These are phyloP conservation scores for Nothoprocta perdicaria DNA, from an alignment of 2,113 vertebrate genomes.

Conservation along the genomic window DNA sequence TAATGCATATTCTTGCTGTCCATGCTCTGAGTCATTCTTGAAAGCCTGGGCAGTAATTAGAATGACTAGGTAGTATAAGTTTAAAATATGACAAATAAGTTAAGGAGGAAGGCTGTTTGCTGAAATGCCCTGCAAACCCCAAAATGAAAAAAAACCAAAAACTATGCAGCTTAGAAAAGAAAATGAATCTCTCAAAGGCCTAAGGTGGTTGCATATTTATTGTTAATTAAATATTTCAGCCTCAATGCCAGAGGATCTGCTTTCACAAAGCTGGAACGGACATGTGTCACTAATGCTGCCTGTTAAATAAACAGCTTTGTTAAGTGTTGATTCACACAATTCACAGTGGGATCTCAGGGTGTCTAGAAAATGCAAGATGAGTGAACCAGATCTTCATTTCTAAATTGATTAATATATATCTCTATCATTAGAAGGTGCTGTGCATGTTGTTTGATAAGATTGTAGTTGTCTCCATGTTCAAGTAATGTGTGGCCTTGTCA, in stretches of 20 bases:
- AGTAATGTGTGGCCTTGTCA: not conserved
- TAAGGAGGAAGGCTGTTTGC: not conserved
- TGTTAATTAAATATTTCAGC: conserved; percentile 15
- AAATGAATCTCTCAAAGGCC: not conserved
- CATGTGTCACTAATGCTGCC: not conserved
- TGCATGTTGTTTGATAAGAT: not conserved
- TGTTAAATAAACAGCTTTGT: conserved; percentile 12
- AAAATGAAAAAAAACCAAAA: not conserved
- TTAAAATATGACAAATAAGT: not conserved
- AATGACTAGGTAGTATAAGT: not conserved
- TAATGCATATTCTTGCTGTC: not conserved
- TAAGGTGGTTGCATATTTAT: not conserved
- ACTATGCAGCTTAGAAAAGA: not conserved
- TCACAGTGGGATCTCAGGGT: not conserved
- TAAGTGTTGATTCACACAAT: not conserved
- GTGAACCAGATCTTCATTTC: not conserved
- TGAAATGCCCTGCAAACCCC: not conserved
- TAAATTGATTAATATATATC: not conserved
- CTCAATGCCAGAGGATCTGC: not conserved
- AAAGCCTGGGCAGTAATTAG: not conserved
- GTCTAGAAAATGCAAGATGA: not conserved
- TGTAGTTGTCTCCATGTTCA: not conserved
- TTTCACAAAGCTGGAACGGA: not conserved
- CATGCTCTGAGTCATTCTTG: not conserved
- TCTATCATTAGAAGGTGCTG: not conserved